Base-by-base conservation (phyloP, 2,113 vertebrate species). In the Pardalotus punctatus region DNA sequence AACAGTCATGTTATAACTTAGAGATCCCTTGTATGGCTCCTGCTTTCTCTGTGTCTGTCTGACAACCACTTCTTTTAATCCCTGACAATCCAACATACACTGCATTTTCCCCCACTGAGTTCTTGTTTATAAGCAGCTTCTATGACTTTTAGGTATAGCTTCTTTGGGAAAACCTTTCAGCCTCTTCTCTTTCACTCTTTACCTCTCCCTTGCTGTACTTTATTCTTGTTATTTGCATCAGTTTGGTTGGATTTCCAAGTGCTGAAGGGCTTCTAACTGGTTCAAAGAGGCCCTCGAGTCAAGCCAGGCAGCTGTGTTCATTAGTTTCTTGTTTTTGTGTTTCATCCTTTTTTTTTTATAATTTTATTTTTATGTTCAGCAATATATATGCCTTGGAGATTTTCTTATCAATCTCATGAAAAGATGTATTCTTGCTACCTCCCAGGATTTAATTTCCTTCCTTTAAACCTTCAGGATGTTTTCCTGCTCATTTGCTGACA, bases 321-420 rank as follows among this genome's bases (percentile, higher is more conserved):
- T 93, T 95, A 95, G 79, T 62, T 90, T 80, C 71, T 83, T 88
- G 76, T 64, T 93, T 93, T 90, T 90, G 90, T 89, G 81, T 60
- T 90, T 83, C 71, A 64, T 80, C 33, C 21, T 31, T 53, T 78
- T 87, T 78, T 87, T 38, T 13, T 2, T 5, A 31, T 43, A 85
- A 86, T 29, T 57, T 72, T 79, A 92, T 88, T 95, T 80, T 92
- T 88, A 70, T 90, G 79, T 90, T 90, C 95, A 94, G 88, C 93
- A 95, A 58, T 94, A 58, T 86, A 70, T 38, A 88, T 88, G 92
- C 96, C 94, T 96, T 66, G 72, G 92, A 94, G 94, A 93, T 94
- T 92, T 88, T 92, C 76, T 66, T 90, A 94, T 35, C 90, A 80
- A 51, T 73, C 92, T 58, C 42, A 56, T 42, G 67, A 92, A 88